Conservation (phyloP, 2,797 vertebrate species). For the Chaetodon trifasciatus region DNA sequence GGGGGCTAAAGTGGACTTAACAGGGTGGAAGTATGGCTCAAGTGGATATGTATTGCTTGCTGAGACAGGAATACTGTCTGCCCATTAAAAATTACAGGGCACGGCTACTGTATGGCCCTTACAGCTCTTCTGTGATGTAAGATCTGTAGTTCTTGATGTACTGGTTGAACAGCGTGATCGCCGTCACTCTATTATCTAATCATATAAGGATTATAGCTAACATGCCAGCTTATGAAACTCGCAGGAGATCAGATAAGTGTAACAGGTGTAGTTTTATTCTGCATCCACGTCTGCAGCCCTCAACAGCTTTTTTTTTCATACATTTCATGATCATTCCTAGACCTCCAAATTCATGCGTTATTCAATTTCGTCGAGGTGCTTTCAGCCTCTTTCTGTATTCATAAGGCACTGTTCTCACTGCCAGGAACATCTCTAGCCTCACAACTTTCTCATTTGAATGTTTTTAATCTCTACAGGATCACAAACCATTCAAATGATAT, state of each 20-base stretch:
- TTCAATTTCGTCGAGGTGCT: conserved; percentile 59
- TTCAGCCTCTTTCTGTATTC: conserved; percentile 62
- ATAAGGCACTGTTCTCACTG: conserved; percentile 63
- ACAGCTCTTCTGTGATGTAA: conserved; percentile 37
- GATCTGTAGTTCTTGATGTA: conserved; percentile 19
- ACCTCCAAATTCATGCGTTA: conserved; percentile 52
- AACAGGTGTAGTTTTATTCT: conserved; percentile 28
- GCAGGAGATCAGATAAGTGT: neutral
- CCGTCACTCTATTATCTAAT: conserved; percentile 18
- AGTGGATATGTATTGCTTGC: conserved; percentile 65
- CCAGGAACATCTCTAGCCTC: conserved; percentile 59
- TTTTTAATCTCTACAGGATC: conserved; percentile 78
- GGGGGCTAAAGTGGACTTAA: conserved; percentile 72
- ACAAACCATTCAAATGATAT: conserved; percentile 70
- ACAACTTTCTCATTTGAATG: conserved; percentile 72
- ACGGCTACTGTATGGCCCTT: conserved; percentile 2
- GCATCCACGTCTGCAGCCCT: conserved; percentile 5
- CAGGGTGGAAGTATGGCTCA: conserved; percentile 65
- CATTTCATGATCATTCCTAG: conserved; percentile 38
- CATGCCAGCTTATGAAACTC: conserved; percentile 32
- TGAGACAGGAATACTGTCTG: conserved; percentile 56
- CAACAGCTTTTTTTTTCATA: conserved; percentile 4
- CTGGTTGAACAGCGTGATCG: conserved; percentile 19
- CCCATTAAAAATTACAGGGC: conserved; percentile 44
- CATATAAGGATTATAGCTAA: conserved; percentile 21